These are phyloP conservation scores for Ceyx margarethae DNA, from an alignment of 2,113 vertebrate genomes.

Conservation along the genomic window DNA sequence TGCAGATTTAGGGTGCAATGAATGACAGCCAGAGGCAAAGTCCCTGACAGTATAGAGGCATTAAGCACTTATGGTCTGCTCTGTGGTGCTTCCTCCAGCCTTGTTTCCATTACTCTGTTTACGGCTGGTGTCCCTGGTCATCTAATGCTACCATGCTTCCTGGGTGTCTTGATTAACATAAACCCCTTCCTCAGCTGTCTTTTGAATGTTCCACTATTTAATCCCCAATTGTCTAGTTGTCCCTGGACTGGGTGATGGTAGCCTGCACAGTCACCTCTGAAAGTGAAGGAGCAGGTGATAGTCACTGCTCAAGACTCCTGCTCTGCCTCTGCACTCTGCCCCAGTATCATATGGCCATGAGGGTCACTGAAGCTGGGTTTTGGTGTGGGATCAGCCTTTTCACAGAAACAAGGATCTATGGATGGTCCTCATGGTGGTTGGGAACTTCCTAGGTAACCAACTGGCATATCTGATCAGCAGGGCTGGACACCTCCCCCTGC, in stretches of 20 bases:
- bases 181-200: slow-evolving; percentile 24
- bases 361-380: not conserved
- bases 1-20: not conserved
- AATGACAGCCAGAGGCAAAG: not conserved
- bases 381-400: not conserved
- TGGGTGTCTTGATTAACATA: not conserved
- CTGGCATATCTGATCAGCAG: not conserved
- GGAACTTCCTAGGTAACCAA: not conserved
- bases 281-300: not conserved
- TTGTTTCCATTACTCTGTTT: slow-evolving; percentile 15
- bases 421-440: not conserved
- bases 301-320: not conserved
- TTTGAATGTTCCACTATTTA: slow-evolving; percentile 43
- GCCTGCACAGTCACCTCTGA: not conserved
- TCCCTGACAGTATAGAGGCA: not conserved
- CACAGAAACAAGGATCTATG: not conserved
- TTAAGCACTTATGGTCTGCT: slow-evolving; percentile 8
- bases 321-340: not conserved
- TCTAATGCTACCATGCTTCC: not conserved
- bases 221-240: slow-evolving; percentile 11
- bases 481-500: not conserved
- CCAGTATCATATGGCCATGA: rapidly evolving
- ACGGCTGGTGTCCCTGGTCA: not conserved
- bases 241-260: not conserved
- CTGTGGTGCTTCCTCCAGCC: not conserved